Base-by-base conservation (phyloP, 2,797 vertebrate species). In the Vireo griseus region DNA sequence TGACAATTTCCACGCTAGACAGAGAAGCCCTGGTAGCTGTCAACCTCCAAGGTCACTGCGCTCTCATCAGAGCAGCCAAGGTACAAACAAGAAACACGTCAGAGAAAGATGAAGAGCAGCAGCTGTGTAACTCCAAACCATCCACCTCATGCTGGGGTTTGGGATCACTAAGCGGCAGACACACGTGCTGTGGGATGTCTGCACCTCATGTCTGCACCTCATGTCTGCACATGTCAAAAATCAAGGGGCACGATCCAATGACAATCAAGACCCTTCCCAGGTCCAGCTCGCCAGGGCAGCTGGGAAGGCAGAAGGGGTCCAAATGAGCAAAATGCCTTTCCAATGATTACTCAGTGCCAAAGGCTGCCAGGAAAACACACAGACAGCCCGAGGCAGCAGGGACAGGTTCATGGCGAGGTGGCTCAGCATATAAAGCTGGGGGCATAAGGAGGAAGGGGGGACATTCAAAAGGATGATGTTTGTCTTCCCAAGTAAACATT, bases 81-180 rank as follows among this genome's bases (percentile, higher is more conserved):
- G 75, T n/a, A 73, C 55, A 79, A 84, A 83, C 68, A 51, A 57
- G 87, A 62, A 67, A 63, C 22, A 18, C 2, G 58, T 73, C 83
- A 93, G 58, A 77, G 73, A 24, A 90, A 68, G 80, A 86, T 35
- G 93, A 94, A 88, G 88, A 86, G 92, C 83, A 93, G 91, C 88
- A 90, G 90, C 80, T 95, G 93, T 58, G 80, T 52, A 91, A 90
- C 76, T 93, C 73, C 89, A 92, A 82, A 85, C 75, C 28, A 4
- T n/a, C 31, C 3, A 2, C 25, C 62, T 44, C 69, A 47, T n/a
- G 44, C 83, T 74, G 0, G 0, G 19, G 22, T 24, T 47, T 1
- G 5, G 86, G 69, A 59, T 82, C 62, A 11, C 55, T 6, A 48
- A 59, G 57, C 63, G 88, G 71, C 93, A 96, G 78, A 72, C 21